phyloP scores from a whole-genome alignment of 1,140 invertebrate species.

The Polypedilum vanderplanki region DNA sequence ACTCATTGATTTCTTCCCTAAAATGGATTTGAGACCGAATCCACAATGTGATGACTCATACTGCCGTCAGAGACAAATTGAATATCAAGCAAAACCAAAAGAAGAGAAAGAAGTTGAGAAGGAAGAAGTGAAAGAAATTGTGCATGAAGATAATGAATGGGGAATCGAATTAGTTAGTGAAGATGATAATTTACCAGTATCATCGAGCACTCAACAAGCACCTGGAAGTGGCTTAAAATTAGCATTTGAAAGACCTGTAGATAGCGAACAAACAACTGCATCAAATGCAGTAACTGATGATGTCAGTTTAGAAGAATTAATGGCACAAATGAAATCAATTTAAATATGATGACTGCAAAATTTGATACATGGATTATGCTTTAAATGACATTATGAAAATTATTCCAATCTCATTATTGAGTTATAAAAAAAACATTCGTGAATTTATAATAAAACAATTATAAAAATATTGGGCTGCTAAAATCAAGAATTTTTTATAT shows the following conservation, averaged over 20 bases:
- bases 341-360: slow-evolving; percentile 41
- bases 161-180: slow-evolving; percentile 52
- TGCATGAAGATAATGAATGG: slow-evolving; percentile 91
- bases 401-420: no score
- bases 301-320: slow-evolving; percentile 73
- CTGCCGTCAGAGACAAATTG: slow-evolving; percentile 69
- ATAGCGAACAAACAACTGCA: slow-evolving; percentile 34
- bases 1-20: slow-evolving; percentile 92
- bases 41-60: slow-evolving; percentile 78
- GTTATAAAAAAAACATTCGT: no score
- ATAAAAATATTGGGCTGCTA: no score
- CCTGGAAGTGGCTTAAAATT: slow-evolving; percentile 42
- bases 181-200: background rate
- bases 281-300: slow-evolving; percentile 44
- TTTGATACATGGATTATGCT: no score
- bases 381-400: no score
- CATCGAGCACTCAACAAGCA: slow-evolving; percentile 43
- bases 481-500: no score
- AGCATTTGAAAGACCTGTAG: slow-evolving; percentile 57
- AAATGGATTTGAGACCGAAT: slow-evolving; percentile 89
- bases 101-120: slow-evolving; percentile 51
- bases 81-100: slow-evolving; percentile 53
- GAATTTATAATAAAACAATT: no score
- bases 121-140: slow-evolving; percentile 50
- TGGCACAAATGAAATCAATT: slow-evolving; percentile 82